phyloP scores from a whole-genome alignment of 2,113 vertebrate species.

The Prunella himalayana region DNA sequence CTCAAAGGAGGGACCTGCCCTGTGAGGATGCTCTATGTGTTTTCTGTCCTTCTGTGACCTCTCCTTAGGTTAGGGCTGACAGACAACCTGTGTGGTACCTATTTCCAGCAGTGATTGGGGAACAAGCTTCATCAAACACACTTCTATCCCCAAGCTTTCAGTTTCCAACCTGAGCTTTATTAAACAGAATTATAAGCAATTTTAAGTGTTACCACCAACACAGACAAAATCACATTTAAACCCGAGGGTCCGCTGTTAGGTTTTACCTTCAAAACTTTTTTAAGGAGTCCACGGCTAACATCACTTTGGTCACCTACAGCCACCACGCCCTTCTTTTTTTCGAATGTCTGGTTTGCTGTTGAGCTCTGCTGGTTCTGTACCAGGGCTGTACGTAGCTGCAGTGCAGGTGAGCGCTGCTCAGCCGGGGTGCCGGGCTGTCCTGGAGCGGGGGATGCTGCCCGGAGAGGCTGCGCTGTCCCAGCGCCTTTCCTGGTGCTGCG shows the following conservation, averaged over 20 bases:
- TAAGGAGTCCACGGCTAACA: not conserved
- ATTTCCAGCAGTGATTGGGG: not conserved
- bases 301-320: rapidly evolving
- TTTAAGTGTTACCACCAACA: not conserved
- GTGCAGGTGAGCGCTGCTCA: not conserved
- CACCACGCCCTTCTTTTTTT: no score
- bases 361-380: not conserved
- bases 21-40: no score
- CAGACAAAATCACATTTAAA: not conserved
- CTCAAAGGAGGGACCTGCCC: not conserved
- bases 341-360: not conserved
- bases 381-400: rapidly evolving
- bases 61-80: not conserved
- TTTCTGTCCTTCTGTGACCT: not conserved
- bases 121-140: not conserved
- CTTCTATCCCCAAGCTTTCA: not conserved
- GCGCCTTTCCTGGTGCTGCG: not conserved
- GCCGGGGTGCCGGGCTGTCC: not conserved
- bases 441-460: not conserved
- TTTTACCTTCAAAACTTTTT: not conserved
- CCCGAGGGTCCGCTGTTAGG: not conserved
- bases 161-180: not conserved
- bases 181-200: not conserved
- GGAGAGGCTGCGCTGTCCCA: not conserved
- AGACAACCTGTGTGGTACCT: not conserved